These are phyloP conservation scores for Sus scrofa DNA, from an alignment of 2,113 vertebrate genomes.

Conservation along the genomic window DNA sequence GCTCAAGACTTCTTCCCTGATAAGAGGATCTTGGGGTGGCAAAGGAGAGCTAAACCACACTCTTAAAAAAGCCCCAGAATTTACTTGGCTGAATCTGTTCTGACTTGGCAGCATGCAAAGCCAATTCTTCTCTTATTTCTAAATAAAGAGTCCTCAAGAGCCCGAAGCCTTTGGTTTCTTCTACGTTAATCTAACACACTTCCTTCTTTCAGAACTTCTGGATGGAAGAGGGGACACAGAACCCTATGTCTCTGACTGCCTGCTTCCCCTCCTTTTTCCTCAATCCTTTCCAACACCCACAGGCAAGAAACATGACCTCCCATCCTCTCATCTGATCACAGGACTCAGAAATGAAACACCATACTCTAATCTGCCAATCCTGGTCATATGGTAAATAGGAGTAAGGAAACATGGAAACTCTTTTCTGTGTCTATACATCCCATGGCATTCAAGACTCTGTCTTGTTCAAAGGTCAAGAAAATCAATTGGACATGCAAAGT, in stretches of 20 bases:
- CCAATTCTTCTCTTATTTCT: background rate
- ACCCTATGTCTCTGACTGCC: background rate
- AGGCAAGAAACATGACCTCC: background rate
- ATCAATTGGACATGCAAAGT: background rate
- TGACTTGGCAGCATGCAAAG: background rate
- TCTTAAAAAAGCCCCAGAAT: background rate
- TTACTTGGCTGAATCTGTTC: background rate
- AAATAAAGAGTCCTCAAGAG: background rate
- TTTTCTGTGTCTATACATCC: no score
- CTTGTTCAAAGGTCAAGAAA: background rate
- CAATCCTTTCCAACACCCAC: background rate
- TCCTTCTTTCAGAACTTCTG: background rate
- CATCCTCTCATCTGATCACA: background rate
- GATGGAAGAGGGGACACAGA: background rate
- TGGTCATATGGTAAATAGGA: background rate
- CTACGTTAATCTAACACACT: background rate
- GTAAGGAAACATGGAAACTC: background rate
- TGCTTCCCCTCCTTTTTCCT: background rate
- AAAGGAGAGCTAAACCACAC: background rate
- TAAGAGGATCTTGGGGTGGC: background rate
- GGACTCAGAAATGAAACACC: background rate
- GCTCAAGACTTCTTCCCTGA: background rate
- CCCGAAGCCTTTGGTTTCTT: background rate
- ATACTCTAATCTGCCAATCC: background rate
- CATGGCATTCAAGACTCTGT: background rate